Conservation (phyloP, 1,140 invertebrate genomes). For the Linepithema humile region DNA sequence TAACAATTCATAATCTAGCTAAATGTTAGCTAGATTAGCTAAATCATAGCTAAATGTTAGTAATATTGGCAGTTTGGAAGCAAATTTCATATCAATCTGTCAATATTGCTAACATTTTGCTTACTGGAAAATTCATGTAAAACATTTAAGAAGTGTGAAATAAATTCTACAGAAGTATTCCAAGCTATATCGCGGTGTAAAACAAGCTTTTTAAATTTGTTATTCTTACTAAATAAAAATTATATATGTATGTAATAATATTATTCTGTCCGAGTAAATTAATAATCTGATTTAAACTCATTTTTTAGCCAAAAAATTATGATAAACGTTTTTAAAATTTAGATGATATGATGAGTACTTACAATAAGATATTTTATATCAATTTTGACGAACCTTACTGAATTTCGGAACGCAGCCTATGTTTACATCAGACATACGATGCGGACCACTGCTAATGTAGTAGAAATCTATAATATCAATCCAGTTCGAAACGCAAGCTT, state of each 20-base stretch:
- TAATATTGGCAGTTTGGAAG: too few species aligned
- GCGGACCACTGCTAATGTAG: neutral
- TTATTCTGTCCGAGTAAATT: neutral
- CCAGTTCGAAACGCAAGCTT: neutral
- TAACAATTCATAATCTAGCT: neutral
- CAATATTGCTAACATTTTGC: too few species aligned
- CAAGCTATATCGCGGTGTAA: neutral
- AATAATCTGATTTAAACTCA: neutral
- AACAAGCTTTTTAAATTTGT: neutral
- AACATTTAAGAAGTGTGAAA: neutral
- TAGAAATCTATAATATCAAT: neutral
- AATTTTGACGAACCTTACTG: neutral
- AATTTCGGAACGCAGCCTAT: too few species aligned
- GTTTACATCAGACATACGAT: too few species aligned
- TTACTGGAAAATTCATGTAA: too few species aligned
- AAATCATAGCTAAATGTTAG: too few species aligned
- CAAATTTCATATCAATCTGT: too few species aligned
- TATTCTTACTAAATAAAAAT: neutral
- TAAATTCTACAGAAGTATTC: neutral
- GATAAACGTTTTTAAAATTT: too few species aligned
- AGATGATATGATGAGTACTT: too few species aligned
- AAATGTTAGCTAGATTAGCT: too few species aligned
- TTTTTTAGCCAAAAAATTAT: neutral
- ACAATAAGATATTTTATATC: too few species aligned
- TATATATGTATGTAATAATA: too few species aligned